phyloP scores from a whole-genome alignment of 2,797 vertebrate species.

The Molossus molossus region DNA sequence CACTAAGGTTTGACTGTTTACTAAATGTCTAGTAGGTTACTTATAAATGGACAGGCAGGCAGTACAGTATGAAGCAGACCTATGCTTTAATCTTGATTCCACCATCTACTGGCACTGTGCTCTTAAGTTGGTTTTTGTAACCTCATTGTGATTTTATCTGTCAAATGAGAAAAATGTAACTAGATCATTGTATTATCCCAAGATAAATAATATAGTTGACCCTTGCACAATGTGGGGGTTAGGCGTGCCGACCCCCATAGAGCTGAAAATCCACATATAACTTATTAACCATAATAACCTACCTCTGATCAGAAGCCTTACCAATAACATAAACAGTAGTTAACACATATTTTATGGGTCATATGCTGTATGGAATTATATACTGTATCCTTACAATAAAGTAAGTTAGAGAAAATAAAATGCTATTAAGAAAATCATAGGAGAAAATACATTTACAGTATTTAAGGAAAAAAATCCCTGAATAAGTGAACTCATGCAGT shows the following conservation, averaged over 20 bases:
- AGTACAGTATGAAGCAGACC: not conserved
- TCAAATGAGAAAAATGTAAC: conserved; percentile 43
- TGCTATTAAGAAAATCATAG: not conserved
- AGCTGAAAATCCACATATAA: not conserved
- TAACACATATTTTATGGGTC: not conserved
- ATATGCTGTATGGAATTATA: not conserved
- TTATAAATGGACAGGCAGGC: not conserved
- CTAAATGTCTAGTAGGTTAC: not conserved
- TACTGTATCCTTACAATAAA: not conserved
- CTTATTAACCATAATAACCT: not conserved
- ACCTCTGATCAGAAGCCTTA: not conserved
- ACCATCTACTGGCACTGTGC: not conserved
- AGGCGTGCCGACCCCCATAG: not conserved
- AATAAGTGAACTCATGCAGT: not conserved
- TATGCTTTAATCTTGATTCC: conserved; percentile 30
- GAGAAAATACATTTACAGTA: not conserved
- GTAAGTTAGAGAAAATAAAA: not conserved
- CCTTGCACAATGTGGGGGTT: not conserved
- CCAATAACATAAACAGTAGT: not conserved
- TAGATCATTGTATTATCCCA: not conserved
- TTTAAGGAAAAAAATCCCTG: not conserved
- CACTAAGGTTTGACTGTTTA: not conserved
- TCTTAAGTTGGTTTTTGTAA: not conserved
- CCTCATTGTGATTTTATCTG: not conserved
- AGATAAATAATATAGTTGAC: not conserved